Evolutionary conservation across 2,888 invertebrate species (phyloP), one percentile per base, ranked within the genome.

Genomic region (Loripinus fragilis): DNA sequence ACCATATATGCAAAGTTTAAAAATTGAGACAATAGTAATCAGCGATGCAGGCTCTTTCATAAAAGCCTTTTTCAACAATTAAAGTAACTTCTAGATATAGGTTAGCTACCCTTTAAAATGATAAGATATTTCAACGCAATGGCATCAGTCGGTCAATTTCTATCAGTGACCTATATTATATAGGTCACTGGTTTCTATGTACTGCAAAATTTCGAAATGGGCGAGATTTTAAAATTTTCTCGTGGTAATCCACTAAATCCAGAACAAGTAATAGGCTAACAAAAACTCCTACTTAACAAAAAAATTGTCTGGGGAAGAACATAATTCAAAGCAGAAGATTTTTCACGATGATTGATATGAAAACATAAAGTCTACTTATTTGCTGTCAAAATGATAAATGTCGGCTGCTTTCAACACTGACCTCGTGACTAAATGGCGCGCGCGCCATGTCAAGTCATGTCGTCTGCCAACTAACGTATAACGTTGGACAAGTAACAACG

Each of bases 341-440:
- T 52, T 52, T 52, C 52, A 60, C 2, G 23, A 74, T 81, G 80
- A 81, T 81, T 74, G 74, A 81, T 81, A 74, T 65, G 25, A 55
- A 28, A 71, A 81, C 80, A 81, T 68, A 68, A 38, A 74, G 50
- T 68, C 71, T 77, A 74, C 80, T 81, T 74, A 81, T 81, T 77
- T 74, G 71, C 25, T 25, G 50, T 35, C 50, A 35, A 35, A 52
- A 50, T 82, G 82, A 83, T 83, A 67, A 78, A 83, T 83, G 78
- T 78, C 83, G 83, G 80, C 83, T 83, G 83, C 72, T 72, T 28
- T 41, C 41, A 74, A 81, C 80, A 83, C 78, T 65, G 60, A 74
- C 76, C 74, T 71, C 74, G 80, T 81, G 83, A 80, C 80, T 79
- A 76, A 76, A 78, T 74, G 80, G 80, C 83, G 80, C 83, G 80